Base-by-base conservation (phyloP, 1,140 invertebrate genomes). In the Tetramorium alpestre region DNA sequence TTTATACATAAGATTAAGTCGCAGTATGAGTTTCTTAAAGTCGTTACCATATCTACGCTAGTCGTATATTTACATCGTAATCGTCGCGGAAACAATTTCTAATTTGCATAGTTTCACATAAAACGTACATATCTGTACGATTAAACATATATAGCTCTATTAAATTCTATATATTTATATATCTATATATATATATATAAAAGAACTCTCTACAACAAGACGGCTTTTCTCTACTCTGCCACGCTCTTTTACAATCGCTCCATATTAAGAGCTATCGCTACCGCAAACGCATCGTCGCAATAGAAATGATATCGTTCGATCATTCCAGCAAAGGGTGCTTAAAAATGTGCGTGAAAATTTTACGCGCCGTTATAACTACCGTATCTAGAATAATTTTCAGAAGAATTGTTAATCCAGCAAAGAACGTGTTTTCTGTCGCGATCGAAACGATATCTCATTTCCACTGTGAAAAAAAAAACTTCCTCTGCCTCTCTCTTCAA, bases 121-220 rank as follows among this genome's bases (percentile, higher is more conserved):
- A 84, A 54, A 84, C 69, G 54, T 75, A 75, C 80, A 54, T 75
- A 73, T 47, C 49, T 62, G 69, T 75, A 60, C 80, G 51, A 73
- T 60, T 60, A 73, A 73, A 73, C 51, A 60, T 73, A 62, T 84
- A 73, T 58, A 47, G 18, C 56, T 84, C 18, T 73, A 72, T 70
- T 81, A 58, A 56, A 81, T 81, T 70, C 58, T 87, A 85, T 70
- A 18, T 80, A 49, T 84, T 0, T 70, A 41, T 81, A 49, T 70
- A 62, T 81, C 33, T 33, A 38, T 81, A 44, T 87, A 65, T 76
- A 69, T 85, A 64, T 80, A 76, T 88, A 89, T 77, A 82, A 84
- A 87, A 49, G 18, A 70, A 64, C 16, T 67, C 5, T 80, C 64
- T 58, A 73, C 41, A 54, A 72, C 69, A 72, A 82, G 67, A 87